phyloP scores from a whole-genome alignment of 2,888 invertebrate species.

The Lamproptera curius region DNA sequence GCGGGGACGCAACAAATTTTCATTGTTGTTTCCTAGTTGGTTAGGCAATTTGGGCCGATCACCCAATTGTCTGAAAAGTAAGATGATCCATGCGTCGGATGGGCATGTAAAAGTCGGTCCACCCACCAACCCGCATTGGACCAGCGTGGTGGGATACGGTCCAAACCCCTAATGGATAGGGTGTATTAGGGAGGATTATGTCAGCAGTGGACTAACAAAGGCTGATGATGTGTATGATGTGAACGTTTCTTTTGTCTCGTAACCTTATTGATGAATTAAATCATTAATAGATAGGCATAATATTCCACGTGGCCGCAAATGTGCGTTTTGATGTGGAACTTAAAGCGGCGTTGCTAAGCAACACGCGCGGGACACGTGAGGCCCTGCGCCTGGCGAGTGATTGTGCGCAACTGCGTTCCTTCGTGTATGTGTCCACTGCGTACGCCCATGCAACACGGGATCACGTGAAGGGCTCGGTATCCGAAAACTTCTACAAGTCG shows the following conservation, averaged over 20 bases:
- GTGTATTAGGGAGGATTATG: too few relatives aligned
- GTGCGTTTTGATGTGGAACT: background rate
- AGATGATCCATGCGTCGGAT: too few relatives aligned
- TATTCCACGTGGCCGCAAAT: slow-evolving; percentile 39
- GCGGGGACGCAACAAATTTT: too few relatives aligned
- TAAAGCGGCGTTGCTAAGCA: background rate
- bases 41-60: too few relatives aligned
- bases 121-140: slow-evolving; percentile 28
- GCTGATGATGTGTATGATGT: too few relatives aligned
- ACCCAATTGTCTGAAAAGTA: too few relatives aligned
- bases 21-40: too few relatives aligned
- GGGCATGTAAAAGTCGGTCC: too few relatives aligned
- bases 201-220: too few relatives aligned
- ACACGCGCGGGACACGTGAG: background rate
- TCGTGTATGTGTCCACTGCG: slow-evolving; percentile 39
- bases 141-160: too few relatives aligned
- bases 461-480: slow-evolving; percentile 19
- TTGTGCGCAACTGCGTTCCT: slow-evolving; percentile 4
- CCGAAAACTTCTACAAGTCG: slow-evolving; percentile 32
- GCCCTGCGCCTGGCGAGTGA: background rate
- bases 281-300: slow-evolving; percentile 32
- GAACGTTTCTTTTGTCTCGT: background rate
- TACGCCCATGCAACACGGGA: slow-evolving; percentile 60
- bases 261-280: too few relatives aligned
- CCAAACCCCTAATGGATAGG: too few relatives aligned